These are phyloP conservation scores for Thamnaconus septentrionalis DNA, from an alignment of 2,113 vertebrate species.

Conservation along the genomic window DNA sequence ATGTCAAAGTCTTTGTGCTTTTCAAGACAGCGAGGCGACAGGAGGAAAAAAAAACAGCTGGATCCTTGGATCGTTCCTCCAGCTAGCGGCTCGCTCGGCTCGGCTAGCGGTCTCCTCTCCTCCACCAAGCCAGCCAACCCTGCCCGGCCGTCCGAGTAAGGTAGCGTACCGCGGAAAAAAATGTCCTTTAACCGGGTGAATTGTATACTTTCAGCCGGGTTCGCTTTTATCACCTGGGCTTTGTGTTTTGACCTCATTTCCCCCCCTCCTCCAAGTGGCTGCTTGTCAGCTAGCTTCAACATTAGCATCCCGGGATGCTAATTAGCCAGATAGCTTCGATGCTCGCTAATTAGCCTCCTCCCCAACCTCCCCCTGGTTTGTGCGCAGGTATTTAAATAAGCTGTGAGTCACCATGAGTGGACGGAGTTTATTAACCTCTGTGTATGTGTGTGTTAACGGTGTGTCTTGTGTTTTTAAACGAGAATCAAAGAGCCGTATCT, in stretches of 20 bases:
- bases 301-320: conserved; percentile 37
- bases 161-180: conserved; percentile 9
- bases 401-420: not conserved
- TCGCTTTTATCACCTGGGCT: conserved; percentile 5
- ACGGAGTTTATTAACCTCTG: not conserved
- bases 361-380: conserved; percentile 38
- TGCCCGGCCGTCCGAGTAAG: conserved; percentile 26
- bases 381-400: conserved; percentile 7
- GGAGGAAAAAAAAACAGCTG: conserved; percentile 56
- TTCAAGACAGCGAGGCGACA: conserved; percentile 47
- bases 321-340: conserved; percentile 46
- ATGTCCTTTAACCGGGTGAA: not conserved
- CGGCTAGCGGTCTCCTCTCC: conserved; percentile 7
- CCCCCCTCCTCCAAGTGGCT: conserved; percentile 1
- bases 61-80: conserved; percentile 12
- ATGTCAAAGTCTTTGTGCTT: conserved; percentile 70
- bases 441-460: no score
- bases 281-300: conserved; percentile 32
- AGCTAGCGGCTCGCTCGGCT: conserved; percentile 40
- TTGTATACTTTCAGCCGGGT: not conserved
- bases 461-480: no score
- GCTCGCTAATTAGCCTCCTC: conserved; percentile 38
- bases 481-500: no score
- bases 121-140: not conserved
- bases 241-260: conserved; percentile 35